A percentile compares a stretch with the other conserved stretches of the same genome.
phyloP scores from a whole-genome alignment of 2,888 invertebrate species.

The Nymphalis urticae region DNA sequence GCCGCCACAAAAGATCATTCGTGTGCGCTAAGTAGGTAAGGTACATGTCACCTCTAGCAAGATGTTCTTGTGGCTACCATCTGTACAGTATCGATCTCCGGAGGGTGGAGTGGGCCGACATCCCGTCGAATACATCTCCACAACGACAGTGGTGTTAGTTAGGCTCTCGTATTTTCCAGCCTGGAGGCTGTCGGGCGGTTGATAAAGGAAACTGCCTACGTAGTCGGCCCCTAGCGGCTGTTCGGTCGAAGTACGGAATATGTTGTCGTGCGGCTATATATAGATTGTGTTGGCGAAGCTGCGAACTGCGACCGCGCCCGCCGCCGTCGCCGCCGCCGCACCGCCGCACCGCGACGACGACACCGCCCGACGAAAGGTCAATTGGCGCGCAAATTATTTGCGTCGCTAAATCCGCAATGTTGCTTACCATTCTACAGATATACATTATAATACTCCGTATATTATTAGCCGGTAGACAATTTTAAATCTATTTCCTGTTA shows the following conservation, averaged over 20 bases:
- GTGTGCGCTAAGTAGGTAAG: slow-evolving; percentile 13
- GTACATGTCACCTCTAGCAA: slow-evolving; percentile 35
- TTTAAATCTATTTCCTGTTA: slow-evolving; percentile 38
- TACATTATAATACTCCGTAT: slow-evolving; percentile 39
- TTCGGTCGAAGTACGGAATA: slow-evolving; percentile 61
- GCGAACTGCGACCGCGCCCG: slow-evolving; percentile 67
- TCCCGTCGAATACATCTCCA: slow-evolving; percentile 73
- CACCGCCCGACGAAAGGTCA: slow-evolving; percentile 79
- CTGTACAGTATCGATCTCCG: slow-evolving; percentile 77
- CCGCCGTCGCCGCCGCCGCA: slow-evolving; percentile 62
- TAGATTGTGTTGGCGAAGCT: slow-evolving; percentile 74
- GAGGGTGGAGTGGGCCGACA: slow-evolving; percentile 76
- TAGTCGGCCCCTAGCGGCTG: slow-evolving; percentile 76
- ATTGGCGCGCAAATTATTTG: slow-evolving; percentile 82
- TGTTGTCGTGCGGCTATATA: slow-evolving; percentile 77
- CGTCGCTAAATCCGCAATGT: slow-evolving; percentile 75
- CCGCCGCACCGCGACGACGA: slow-evolving; percentile 59
- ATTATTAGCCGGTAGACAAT: slow-evolving; percentile 44
- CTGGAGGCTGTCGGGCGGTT: slow-evolving; percentile 76
- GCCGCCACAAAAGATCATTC: slow-evolving; percentile 12
- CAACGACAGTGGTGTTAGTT: slow-evolving; percentile 66
- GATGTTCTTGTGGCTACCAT: slow-evolving; percentile 63
- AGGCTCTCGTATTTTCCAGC: slow-evolving; percentile 74
- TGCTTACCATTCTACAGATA: slow-evolving; percentile 59
- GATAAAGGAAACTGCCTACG: slow-evolving; percentile 79